Base-by-base conservation (phyloP, 1,140 invertebrate genomes). In the Bombus consobrinus region DNA sequence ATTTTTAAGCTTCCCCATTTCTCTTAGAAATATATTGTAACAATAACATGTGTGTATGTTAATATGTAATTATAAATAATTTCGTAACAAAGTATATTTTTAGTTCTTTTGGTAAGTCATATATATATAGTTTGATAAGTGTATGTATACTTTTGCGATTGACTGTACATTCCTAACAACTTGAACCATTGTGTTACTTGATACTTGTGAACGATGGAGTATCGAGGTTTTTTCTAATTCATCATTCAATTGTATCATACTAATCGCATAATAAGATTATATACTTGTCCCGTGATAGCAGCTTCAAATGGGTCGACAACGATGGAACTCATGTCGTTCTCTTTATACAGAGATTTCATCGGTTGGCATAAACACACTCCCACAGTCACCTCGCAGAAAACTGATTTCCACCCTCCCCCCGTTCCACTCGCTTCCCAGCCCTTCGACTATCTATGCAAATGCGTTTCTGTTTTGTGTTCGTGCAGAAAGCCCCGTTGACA, bases 401-500 rank as follows among this genome's bases (percentile, higher is more conserved):
- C 88, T 90, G 91, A 90, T 92, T 92, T 93, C 82, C 90, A 92
- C 89, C 90, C 72, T 34, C 28, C 2, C 12, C 12, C 13, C n/a
- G 12, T 28, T 32, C n/a, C 43, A 37, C 9, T 59, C 80, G 3
- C 28, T 13, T 47, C n/a, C 18, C 59, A 22, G 47, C 47, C 47
- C 47, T 22, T 18, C 73, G 32, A 80, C 87, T 91, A 91, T 92
- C 91, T 89, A 91, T 89, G 91, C 89, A 93, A 93, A 93, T 93
- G 91, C 87, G 88, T 79, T 83, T 43, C 76, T 93, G 92, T 93
- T 93, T 93, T 93, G 93, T 92, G 87, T 83, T 87, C 86, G 87
- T 81, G 88, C 89, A 93, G 91, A 93, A 93, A 91, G 89, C 83
- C 34, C 39, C 78, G 88, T 87, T 91, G 91, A 93, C 92, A 91